Evolutionary conservation across 1,140 invertebrate species (phyloP), one percentile per base, ranked within the genome.

Genomic region (Acromyrmex heyeri): DNA sequence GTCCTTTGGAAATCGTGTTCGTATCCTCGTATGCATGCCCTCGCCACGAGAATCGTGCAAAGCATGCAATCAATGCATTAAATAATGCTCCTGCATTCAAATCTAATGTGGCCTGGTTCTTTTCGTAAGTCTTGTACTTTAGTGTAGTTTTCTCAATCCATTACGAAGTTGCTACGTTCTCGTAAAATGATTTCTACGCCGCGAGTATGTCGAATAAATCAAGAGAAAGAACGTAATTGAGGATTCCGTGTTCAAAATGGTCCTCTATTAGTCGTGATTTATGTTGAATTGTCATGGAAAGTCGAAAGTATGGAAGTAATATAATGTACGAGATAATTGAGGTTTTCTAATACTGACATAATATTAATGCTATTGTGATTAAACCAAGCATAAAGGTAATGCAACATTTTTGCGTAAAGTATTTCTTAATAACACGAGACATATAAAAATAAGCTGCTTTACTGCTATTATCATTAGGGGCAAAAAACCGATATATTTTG

Each of bases 41-140:
- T 50, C 55, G 44, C 53, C 53, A 21, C 14, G 30, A 44, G 72
- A 88, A 72, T 69, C 78, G 65, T 83, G 61, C 44, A 27, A 44
- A 44, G 48, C 27, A 69, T 73, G 87, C 81, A 27, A 87, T 78
- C 70, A 55, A 77, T 62, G 87, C 81, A 88, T 88, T 89, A 89
- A 89, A 89, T 88, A 77, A 88, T 30, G 27, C 65, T n/a, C 2
- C 38, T 50, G 30, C 59, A 38, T 89, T 86, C 67, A 86, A 57
- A 48, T 79, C 61, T 50, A 69, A 53, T 73, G 27, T 34, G 21
- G 79, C 59, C 53, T 21, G 50, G 55, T 53, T 72, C 0, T n/a
- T 67, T 76, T 65, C 44, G 70, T 27, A 65, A 79, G 8, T 50
- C 12, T 8, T 14, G 48, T 50, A 50, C 30, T n/a, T 48, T 24